Conservation (phyloP, 2,888 invertebrate genomes). For the Onchidella celtica region DNA sequence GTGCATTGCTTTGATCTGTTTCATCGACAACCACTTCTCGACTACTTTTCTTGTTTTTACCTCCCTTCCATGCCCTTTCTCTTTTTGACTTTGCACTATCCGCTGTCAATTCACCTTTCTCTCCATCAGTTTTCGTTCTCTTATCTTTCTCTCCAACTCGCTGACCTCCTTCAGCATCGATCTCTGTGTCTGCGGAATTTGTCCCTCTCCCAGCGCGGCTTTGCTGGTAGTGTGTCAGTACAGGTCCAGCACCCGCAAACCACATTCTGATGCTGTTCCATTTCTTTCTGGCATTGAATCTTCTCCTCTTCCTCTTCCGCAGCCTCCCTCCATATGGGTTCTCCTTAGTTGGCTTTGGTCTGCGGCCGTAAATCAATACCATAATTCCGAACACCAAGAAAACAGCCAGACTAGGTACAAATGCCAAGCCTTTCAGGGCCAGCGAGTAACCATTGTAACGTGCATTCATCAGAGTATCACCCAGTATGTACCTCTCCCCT, state of each 20-base stretch:
- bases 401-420: conserved; percentile 78
- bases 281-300: conserved; percentile 54
- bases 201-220: background rate
- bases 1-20: too few relatives aligned
- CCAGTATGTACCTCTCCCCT: conserved; percentile 76
- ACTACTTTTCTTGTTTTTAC: background rate
- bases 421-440: conserved; percentile 80
- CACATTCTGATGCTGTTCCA: conserved; percentile 42
- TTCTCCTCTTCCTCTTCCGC: conserved; percentile 64
- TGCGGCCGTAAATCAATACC: conserved; percentile 73
- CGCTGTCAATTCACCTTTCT: too few relatives aligned
- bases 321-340: conserved; percentile 73
- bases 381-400: conserved; percentile 73
- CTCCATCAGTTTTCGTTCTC: too few relatives aligned
- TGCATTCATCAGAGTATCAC: conserved; percentile 81
- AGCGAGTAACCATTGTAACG: conserved; percentile 80
- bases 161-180: too few relatives aligned
- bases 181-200: too few relatives aligned
- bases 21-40: too few relatives aligned
- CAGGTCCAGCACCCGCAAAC: conserved; percentile 3
- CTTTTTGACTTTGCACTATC: too few relatives aligned
- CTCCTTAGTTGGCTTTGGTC: conserved; percentile 64
- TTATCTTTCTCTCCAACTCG: too few relatives aligned
- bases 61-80: background rate
- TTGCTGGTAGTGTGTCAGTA: conserved; percentile 4